Conservation (phyloP, 2,888 invertebrate genomes). For the Branchellion lobata region DNA sequence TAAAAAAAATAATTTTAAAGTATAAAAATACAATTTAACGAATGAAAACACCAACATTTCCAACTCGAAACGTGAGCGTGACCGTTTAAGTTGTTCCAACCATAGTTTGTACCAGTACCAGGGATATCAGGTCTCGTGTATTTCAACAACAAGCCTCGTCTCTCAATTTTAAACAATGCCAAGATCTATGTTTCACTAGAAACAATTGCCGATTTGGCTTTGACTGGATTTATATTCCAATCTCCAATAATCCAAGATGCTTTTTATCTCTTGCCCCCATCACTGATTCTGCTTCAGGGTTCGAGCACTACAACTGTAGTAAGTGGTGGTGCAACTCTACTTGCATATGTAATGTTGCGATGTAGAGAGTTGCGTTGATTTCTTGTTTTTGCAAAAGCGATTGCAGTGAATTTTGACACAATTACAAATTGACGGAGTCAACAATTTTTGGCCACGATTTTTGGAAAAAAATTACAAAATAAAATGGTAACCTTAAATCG, state of each 20-base stretch:
- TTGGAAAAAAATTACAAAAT: background rate
- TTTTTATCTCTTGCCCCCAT: background rate
- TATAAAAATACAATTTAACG: too few species aligned
- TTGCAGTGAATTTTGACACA: background rate
- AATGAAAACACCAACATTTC: too few species aligned
- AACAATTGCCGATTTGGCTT: background rate
- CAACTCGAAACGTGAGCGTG: too few species aligned
- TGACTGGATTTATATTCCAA: conserved; percentile 3
- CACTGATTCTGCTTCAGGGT: conserved; percentile 12
- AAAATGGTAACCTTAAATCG: background rate
- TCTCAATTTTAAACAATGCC: background rate
- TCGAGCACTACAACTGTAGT: background rate
- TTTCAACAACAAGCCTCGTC: too few species aligned
- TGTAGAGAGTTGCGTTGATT: background rate
- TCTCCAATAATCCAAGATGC: background rate
- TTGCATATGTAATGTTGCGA: background rate
- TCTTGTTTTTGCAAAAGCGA: background rate
- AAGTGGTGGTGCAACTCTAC: background rate
- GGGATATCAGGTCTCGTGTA: too few species aligned
- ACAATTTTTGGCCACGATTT: background rate
- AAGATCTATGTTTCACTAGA: background rate
- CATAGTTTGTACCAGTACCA: too few species aligned
- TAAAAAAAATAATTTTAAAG: too few species aligned
- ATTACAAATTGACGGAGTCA: background rate
- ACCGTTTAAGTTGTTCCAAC: too few species aligned